Conservation (phyloP, 2,113 vertebrate genomes). For the Trematocara variabile region DNA sequence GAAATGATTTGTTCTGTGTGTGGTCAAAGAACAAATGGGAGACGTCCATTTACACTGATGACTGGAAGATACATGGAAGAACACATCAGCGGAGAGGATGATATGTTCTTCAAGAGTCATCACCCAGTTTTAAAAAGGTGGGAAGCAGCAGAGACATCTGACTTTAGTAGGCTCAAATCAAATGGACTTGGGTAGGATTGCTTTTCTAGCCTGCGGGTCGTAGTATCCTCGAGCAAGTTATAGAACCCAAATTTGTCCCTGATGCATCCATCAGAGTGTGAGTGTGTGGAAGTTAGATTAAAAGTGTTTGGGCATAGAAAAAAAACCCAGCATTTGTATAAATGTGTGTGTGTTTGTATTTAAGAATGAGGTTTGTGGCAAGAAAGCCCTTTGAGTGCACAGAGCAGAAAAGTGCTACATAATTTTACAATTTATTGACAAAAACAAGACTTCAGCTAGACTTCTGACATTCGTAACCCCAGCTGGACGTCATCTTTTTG, state of each 20-base stretch:
- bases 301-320: neutral
- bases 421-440: neutral
- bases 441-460: neutral
- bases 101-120: neutral
- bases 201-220: neutral
- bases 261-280: neutral
- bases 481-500: neutral
- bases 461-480: neutral
- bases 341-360: neutral
- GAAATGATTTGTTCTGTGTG: slow-evolving; percentile 8
- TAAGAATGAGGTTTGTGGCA: neutral
- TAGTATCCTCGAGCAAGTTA: neutral
- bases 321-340: neutral
- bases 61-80: neutral
- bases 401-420: neutral
- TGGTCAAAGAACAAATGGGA: slow-evolving; percentile 29
- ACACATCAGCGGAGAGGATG: neutral
- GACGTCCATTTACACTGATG: neutral
- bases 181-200: neutral
- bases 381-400: neutral
- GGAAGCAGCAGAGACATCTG: neutral
- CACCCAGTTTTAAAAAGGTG: neutral
- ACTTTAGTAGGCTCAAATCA: neutral
- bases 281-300: neutral
- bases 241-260: neutral